Evolutionary conservation across 2,888 invertebrate species (phyloP), one percentile per base, ranked within the genome.

Genomic region (Parascotia fuliginaria): DNA sequence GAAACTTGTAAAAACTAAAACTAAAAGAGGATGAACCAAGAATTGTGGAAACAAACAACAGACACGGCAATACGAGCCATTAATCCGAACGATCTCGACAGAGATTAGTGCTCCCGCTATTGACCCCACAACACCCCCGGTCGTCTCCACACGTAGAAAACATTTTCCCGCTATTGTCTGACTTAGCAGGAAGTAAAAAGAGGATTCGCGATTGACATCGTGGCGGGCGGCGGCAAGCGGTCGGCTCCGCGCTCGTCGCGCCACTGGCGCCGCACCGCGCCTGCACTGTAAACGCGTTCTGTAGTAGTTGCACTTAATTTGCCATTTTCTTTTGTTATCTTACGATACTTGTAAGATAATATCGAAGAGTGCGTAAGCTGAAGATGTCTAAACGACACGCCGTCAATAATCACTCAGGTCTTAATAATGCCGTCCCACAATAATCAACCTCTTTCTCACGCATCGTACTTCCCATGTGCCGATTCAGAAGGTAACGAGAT

Each of bases 111-210:
- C 82, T 81, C 83, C 82, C 79, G 75, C 81, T 83, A 79, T 83
- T 85, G 86, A 86, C 82, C 84, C 81, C 80, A 72, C 80, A 77
- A 72, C 80, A 77, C 83, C 78, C n/a, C 75, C 77, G 63, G 73
- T 59, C 70, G 73, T 76, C 80, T 80, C 81, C 78, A 80, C 83
- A 81, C 82, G 79, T 84, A 83, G 75, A 83, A 84, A 87, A 87
- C 84, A 87, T 87, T 89, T 89, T 84, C 84, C 83, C 83, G 83
- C 82, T 81, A 86, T 88, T 89, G 89, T 88, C 82, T 86, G 81
- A 78, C 83, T 80, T 77, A 78, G 75, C 77, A 75, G 81, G 79
- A 84, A 84, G 79, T 77, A 85, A 89, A 87, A 87, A 86, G 80
- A 82, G 71, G 73, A 83, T 75, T 74, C 65, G 77, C 85, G 83